Percentiles rank a stretch among this genome's conserved stretches.
phyloP scores from a whole-genome alignment of 2,797 vertebrate genomes.

The Gallinago nigripennis region DNA sequence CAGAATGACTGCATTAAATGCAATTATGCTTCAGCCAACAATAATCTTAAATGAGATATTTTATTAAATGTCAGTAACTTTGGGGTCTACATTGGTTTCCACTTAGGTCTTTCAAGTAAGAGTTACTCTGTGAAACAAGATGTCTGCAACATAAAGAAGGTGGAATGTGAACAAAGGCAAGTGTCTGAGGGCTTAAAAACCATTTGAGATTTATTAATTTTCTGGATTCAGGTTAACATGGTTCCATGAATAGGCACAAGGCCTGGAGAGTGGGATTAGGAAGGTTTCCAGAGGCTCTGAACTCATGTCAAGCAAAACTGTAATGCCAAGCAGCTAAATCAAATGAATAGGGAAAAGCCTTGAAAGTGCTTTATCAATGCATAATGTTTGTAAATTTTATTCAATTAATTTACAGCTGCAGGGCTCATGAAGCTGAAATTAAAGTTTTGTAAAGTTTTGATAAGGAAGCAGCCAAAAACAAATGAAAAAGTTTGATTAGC shows the following conservation, averaged over 20 bases:
- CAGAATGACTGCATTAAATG: constrained; percentile 20
- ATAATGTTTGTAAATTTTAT: constrained; percentile 80
- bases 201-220: constrained; percentile 74
- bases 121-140: constrained; percentile 28
- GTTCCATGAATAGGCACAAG: constrained; percentile 72
- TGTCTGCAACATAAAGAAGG: constrained; percentile 17
- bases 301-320: constrained; percentile 74
- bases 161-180: constrained; percentile 8
- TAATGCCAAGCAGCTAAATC: constrained; percentile 62
- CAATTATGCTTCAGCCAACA: constrained; percentile 28
- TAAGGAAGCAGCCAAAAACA: constrained; percentile 70
- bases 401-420: constrained; percentile 78
- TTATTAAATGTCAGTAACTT: constrained; percentile 51
- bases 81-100: constrained; percentile 35
- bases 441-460: constrained; percentile 76
- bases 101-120: constrained; percentile 35
- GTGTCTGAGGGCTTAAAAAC: constrained; percentile 59
- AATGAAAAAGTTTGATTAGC: constrained; percentile 60
- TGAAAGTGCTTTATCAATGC: constrained; percentile 61
- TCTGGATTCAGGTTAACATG: constrained; percentile 63
- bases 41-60: constrained; percentile 53
- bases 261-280: constrained; percentile 75
- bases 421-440: constrained; percentile 73
- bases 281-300: constrained; percentile 76
- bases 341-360: constrained; percentile 59